phyloP scores from a whole-genome alignment of 35 echinoderm and acorn worm species.

The Heliocidaris erythrogramma region DNA sequence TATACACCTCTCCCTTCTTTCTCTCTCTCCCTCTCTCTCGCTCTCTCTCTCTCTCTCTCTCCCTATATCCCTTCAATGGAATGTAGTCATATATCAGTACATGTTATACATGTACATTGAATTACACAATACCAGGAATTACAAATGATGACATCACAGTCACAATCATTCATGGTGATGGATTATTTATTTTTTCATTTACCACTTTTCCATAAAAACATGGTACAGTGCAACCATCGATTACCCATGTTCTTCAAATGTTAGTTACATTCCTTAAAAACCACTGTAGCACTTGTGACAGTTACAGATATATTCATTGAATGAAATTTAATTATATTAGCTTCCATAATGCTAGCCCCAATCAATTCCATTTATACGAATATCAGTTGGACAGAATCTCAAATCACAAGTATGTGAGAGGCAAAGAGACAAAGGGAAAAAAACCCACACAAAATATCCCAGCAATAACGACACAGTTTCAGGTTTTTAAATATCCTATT shows the following conservation, averaged over 20 bases:
- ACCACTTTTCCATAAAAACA: background rate
- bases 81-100: too few relatives aligned
- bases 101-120: background rate
- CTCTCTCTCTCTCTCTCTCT: background rate
- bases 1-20: background rate
- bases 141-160: background rate
- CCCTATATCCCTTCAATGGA: too few relatives aligned
- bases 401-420: background rate
- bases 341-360: background rate
- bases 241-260: background rate
- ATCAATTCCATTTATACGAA: background rate
- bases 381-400: background rate
- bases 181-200: background rate
- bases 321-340: background rate
- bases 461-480: background rate
- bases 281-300: background rate
- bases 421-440: background rate
- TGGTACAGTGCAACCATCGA: slow-evolving; percentile 1
- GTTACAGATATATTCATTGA: background rate
- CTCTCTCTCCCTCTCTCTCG: background rate
- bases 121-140: background rate
- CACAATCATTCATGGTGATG: background rate
- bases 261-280: background rate
- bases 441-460: background rate
- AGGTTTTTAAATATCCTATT: background rate